Evolutionary conservation across 2,888 invertebrate genomes (phyloP).

Genomic region (Drosophila cognata): DNA sequence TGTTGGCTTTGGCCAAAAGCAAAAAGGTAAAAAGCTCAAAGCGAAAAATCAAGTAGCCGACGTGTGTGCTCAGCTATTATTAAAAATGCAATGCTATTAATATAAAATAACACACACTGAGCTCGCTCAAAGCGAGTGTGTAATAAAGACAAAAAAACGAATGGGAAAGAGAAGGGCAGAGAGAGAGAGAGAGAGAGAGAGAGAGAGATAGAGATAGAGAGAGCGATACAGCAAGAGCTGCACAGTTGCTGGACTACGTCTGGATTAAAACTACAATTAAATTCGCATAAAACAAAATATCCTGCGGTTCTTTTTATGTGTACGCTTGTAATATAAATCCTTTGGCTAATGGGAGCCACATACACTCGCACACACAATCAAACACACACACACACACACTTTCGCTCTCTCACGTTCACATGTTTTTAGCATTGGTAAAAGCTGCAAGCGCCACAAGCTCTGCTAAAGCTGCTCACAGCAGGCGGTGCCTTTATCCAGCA

Average conservation of each 20-base stretch:
- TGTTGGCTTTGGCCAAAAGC: slow-evolving; percentile 19
- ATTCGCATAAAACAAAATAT: slow-evolving; percentile 81
- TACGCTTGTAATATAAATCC: slow-evolving; percentile 76
- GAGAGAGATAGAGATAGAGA: background rate
- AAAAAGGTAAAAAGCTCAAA: slow-evolving; percentile 31
- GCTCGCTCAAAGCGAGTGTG: slow-evolving; percentile 7
- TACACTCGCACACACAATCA: slow-evolving; percentile 29
- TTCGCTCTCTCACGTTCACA: slow-evolving; percentile 17
- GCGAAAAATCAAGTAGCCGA: slow-evolving; percentile 48
- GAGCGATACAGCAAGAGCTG: background rate
- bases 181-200: background rate
- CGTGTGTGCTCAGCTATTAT: slow-evolving; percentile 40
- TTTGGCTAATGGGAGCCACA: slow-evolving; percentile 71
- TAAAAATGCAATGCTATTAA: slow-evolving; percentile 56
- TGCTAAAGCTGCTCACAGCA: slow-evolving; percentile 64
- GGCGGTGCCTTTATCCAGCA: slow-evolving; percentile 53
- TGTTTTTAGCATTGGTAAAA: slow-evolving; percentile 60
- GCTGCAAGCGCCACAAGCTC: slow-evolving; percentile 61
- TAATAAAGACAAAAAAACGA: background rate
- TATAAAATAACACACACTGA: slow-evolving; percentile 46
- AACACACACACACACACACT: slow-evolving; percentile 7
- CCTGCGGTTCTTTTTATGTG: slow-evolving; percentile 76
- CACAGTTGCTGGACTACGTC: slow-evolving; percentile 35
- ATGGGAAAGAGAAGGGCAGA: background rate
- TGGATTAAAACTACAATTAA: slow-evolving; percentile 81